Percentiles rank a stretch among this genome's conserved stretches.
Evolutionary conservation across 1,140 invertebrate species (phyloP).

Genomic region (Pogonomyrmex barbatus): DNA sequence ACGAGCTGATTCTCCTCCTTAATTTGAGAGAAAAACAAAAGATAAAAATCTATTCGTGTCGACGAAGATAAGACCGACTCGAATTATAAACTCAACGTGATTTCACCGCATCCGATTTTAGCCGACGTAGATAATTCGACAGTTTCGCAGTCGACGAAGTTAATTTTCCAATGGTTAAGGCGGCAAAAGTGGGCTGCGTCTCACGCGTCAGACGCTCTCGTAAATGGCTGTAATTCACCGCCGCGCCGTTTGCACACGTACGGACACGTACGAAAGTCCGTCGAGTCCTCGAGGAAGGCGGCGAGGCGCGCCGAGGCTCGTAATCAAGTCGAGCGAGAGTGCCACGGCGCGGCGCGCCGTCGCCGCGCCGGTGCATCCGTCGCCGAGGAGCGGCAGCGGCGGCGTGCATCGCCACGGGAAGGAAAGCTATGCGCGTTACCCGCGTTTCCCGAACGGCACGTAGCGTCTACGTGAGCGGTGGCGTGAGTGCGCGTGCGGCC

Average conservation of each 20-base stretch:
- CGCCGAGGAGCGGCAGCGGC: slow-evolving; percentile 12
- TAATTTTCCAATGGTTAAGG: background rate
- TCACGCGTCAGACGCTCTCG: background rate
- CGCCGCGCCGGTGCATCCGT: background rate
- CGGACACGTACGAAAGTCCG: background rate
- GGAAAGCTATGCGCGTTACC: slow-evolving; percentile 28
- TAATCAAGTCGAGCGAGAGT: slow-evolving; percentile 29
- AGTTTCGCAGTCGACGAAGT: background rate
- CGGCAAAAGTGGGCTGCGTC: background rate
- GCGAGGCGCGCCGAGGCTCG: background rate
- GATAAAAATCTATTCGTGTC: background rate
- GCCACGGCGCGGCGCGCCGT: background rate
- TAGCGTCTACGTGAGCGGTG: slow-evolving; percentile 50
- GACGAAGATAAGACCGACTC: background rate
- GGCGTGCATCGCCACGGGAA: slow-evolving; percentile 6
- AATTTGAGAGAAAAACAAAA: background rate
- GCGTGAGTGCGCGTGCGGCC: slow-evolving; percentile 15
- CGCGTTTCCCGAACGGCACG: slow-evolving; percentile 45
- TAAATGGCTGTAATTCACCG: slow-evolving; percentile 7
- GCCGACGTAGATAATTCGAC: background rate
- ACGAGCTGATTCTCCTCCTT: background rate
- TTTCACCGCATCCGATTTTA: background rate
- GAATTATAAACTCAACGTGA: background rate
- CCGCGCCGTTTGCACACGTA: background rate
- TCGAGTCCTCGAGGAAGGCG: background rate